These are phyloP conservation scores for Galaxias olidus DNA, from an alignment of 2,797 vertebrate species.

Conservation along the genomic window DNA sequence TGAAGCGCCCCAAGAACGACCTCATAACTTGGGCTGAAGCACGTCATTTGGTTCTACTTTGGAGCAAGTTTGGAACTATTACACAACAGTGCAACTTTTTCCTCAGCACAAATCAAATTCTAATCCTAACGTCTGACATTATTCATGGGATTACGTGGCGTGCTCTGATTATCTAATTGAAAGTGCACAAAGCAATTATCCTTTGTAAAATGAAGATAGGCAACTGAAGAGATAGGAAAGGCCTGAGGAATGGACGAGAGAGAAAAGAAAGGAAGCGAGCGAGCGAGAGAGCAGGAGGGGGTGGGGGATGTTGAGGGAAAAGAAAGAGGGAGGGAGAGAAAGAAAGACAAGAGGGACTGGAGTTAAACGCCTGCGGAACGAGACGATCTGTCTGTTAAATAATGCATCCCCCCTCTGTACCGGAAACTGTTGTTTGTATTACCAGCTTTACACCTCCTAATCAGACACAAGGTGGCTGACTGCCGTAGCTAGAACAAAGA, in stretches of 20 bases:
- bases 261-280: not conserved
- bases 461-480: conserved; percentile 29
- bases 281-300: not conserved
- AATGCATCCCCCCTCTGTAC: conserved; percentile 27
- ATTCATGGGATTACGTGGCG: conserved; percentile 26
- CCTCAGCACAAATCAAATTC: not conserved
- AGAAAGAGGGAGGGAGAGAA: conserved; percentile 3
- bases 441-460: conserved; percentile 9
- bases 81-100: conserved; percentile 6
- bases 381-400: conserved; percentile 44
- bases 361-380: conserved; percentile 31
- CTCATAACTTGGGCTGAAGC: not conserved
- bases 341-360: conserved; percentile 24
- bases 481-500: conserved; percentile 1
- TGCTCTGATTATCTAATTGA: conserved; percentile 26
- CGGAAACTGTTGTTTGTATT: conserved; percentile 39
- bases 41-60: not conserved
- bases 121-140: conserved; percentile 20
- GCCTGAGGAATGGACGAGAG: conserved; percentile 26
- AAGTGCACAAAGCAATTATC: conserved; percentile 48
- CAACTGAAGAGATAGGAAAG: conserved; percentile 33
- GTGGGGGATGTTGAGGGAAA: conserved; percentile 13
- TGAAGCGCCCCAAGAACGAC: not conserved
- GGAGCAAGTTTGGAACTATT: not conserved
- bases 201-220: conserved; percentile 32